Percentiles rank a stretch among this genome's conserved stretches.
phyloP scores from a whole-genome alignment of 2,888 invertebrate species.

The Spilosoma lubricipeda region DNA sequence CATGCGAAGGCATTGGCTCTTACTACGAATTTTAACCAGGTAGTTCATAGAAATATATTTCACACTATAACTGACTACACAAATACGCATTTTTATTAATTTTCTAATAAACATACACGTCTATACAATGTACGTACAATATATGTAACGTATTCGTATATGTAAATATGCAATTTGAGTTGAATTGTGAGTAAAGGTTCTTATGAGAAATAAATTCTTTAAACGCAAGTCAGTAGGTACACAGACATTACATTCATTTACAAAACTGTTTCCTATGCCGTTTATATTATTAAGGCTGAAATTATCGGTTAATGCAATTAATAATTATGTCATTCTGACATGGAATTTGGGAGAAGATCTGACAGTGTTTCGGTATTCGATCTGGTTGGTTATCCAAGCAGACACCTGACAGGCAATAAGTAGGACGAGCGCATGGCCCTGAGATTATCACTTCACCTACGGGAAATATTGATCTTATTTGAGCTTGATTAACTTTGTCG shows the following conservation, averaged over 20 bases:
- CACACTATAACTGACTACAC: neutral
- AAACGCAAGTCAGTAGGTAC: neutral
- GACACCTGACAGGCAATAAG: constrained; percentile 64
- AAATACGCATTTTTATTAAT: constrained; percentile 1
- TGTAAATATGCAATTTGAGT: neutral
- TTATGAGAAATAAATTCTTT: too few relatives aligned
- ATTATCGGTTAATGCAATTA: constrained; percentile 21
- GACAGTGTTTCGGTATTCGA: constrained; percentile 54
- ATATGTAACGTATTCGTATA: neutral
- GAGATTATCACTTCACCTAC: constrained; percentile 75
- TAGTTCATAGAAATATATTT: neutral
- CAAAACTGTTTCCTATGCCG: constrained; percentile 8
- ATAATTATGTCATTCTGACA: constrained; percentile 18
- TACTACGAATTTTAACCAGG: neutral
- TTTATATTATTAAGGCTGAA: neutral
- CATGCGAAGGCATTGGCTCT: constrained; percentile 8
- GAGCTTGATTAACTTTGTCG: constrained; percentile 85
- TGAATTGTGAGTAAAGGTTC: neutral
- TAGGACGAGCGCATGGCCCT: constrained; percentile 62
- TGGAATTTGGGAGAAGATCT: constrained; percentile 52
- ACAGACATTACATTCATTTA: constrained; percentile 2
- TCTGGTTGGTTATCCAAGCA: constrained; percentile 63
- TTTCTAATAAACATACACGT: neutral
- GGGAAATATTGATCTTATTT: constrained; percentile 85
- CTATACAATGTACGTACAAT: neutral